Conservation (phyloP, 2,797 vertebrate species). For the Coregonus suidteri region DNA sequence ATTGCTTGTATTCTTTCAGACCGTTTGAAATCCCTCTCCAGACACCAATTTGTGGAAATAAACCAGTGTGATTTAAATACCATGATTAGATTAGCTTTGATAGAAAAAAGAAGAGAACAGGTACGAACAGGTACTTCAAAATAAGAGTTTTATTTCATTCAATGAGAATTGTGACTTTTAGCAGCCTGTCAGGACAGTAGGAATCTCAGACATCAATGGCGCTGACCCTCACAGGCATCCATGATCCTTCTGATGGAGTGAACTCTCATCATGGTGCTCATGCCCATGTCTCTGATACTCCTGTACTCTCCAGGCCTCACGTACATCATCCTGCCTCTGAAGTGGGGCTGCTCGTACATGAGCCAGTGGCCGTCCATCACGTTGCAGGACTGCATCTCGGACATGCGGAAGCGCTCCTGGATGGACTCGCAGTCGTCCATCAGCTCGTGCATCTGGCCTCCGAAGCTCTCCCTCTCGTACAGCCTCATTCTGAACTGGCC, state of each 20-base stretch:
- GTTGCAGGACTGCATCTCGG: constrained; percentile 68
- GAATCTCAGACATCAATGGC: background rate
- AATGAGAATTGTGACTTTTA: background rate
- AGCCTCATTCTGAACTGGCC: constrained; percentile 66
- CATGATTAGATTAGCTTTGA: background rate
- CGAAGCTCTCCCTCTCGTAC: constrained; percentile 69
- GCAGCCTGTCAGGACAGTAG: background rate
- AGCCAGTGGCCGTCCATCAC: constrained; percentile 74
- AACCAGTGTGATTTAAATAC: background rate
- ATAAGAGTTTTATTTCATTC: constrained; percentile 33
- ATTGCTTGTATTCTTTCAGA: too few relatives aligned
- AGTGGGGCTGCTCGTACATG: constrained; percentile 67
- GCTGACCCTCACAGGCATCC: constrained; percentile 54
- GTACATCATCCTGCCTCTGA: constrained; percentile 65
- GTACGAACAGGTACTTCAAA: constrained; percentile 34
- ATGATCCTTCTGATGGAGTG: constrained; percentile 59
- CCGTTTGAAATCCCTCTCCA: too few relatives aligned
- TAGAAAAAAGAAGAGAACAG: background rate
- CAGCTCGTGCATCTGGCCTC: constrained; percentile 66
- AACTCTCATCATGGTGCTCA: constrained; percentile 39
- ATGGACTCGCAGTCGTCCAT: constrained; percentile 67
- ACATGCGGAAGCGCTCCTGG: constrained; percentile 59
- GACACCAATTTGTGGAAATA: background rate
- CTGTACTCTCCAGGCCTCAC: constrained; percentile 69
- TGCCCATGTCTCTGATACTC: constrained; percentile 54